These are phyloP conservation scores for Kryphioiulus occultus DNA, from an alignment of 2,888 invertebrate species.

Conservation along the genomic window DNA sequence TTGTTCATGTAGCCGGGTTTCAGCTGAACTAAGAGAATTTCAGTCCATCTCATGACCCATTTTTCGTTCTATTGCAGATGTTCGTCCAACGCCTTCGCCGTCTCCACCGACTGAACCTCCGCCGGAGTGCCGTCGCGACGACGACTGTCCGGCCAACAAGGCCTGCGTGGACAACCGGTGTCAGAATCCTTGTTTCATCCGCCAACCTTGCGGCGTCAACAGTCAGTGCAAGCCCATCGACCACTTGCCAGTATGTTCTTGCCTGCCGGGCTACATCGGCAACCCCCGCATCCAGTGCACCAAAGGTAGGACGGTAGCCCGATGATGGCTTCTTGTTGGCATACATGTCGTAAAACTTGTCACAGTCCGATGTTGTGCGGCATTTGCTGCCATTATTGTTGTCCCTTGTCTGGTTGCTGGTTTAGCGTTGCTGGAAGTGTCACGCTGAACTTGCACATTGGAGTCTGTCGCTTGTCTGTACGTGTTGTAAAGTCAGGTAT, in stretches of 20 bases:
- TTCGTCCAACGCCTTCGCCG: no score
- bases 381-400: background rate
- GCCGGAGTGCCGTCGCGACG: slow-evolving; percentile 76
- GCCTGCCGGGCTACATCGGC: slow-evolving; percentile 82
- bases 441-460: background rate
- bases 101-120: no score
- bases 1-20: no score
- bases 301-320: slow-evolving; percentile 61
- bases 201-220: slow-evolving; percentile 85
- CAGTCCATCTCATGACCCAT: no score
- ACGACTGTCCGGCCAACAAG: slow-evolving; percentile 79
- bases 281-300: slow-evolving; percentile 84
- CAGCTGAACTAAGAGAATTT: no score
- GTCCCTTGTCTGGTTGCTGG: slow-evolving; percentile 28
- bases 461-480: background rate
- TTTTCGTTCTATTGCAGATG: no score
- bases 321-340: background rate
- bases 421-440: background rate
- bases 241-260: slow-evolving; percentile 87
- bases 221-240: slow-evolving; percentile 82
- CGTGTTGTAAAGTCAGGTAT: background rate
- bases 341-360: background rate
- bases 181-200: slow-evolving; percentile 78
- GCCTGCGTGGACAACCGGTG: slow-evolving; percentile 80
- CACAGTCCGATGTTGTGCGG: background rate